Conservation (phyloP, 2,797 vertebrate genomes). For the Sebastes trivittatus region DNA sequence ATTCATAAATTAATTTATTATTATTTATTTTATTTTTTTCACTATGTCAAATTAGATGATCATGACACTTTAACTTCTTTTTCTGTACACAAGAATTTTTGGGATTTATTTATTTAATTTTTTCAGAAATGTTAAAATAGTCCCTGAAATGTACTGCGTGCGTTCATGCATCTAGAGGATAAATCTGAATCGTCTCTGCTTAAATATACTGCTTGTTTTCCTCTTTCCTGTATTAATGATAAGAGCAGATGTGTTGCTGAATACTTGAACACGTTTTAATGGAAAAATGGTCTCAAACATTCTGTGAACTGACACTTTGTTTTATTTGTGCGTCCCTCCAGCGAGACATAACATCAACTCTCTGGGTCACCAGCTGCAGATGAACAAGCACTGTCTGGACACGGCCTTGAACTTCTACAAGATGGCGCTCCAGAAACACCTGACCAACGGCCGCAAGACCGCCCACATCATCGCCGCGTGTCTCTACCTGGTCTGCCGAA, state of each 20-base stretch:
- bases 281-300: not conserved
- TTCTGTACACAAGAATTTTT: no score
- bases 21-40: no score
- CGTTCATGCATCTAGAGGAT: not conserved
- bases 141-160: not conserved
- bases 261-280: not conserved
- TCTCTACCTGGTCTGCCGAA: constrained; percentile 96
- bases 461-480: constrained; percentile 92
- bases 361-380: constrained; percentile 93
- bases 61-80: no score
- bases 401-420: constrained; percentile 98
- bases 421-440: constrained; percentile 92
- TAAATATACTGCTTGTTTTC: not conserved
- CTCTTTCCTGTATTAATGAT: not conserved
- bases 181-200: not conserved
- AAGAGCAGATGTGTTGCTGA: not conserved
- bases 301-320: not conserved
- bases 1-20: no score
- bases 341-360: constrained; percentile 90
- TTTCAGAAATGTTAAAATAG: no score
- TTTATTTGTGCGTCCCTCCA: constrained; percentile 52
- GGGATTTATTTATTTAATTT: no score
- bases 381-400: constrained; percentile 95
- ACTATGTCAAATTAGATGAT: no score
- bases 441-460: constrained; percentile 89